Evolutionary conservation across 2,113 vertebrate species (phyloP).

Genomic region (Tachysurus fulvidraco): DNA sequence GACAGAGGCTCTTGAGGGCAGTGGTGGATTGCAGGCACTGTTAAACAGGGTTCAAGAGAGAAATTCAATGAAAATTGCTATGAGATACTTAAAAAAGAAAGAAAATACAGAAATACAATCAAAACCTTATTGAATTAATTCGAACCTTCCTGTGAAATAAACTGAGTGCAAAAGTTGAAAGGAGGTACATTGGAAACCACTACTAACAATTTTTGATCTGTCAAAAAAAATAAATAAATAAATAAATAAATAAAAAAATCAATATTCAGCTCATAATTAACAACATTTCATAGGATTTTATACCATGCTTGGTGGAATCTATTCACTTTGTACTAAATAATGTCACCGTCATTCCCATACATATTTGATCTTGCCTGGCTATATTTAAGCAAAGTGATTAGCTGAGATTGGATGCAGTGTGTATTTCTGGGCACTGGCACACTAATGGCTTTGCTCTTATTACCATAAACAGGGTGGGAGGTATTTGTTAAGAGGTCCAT

Average conservation of each 20-base stretch:
- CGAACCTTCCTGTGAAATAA: not conserved
- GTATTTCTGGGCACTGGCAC: conserved; percentile 52
- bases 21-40: not conserved
- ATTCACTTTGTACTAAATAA: not conserved
- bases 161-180: not conserved
- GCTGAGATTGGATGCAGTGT: conserved; percentile 31
- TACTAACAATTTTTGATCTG: not conserved
- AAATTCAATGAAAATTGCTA: not conserved
- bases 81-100: not conserved
- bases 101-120: too few relatives aligned
- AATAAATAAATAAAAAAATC: not conserved
- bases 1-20: not conserved
- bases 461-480: conserved; percentile 53
- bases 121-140: not conserved
- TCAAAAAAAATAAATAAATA: not conserved
- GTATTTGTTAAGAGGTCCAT: conserved; percentile 30
- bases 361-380: conserved; percentile 17
- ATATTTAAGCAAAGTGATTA: conserved; percentile 47
- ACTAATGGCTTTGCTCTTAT: conserved; percentile 41
- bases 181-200: not conserved
- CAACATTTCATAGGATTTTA: not conserved
- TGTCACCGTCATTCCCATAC: not conserved
- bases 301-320: not conserved
- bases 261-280: not conserved
- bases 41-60: not conserved